Conservation (phyloP, 2,797 vertebrate genomes). For the Bradypodion ventrale region DNA sequence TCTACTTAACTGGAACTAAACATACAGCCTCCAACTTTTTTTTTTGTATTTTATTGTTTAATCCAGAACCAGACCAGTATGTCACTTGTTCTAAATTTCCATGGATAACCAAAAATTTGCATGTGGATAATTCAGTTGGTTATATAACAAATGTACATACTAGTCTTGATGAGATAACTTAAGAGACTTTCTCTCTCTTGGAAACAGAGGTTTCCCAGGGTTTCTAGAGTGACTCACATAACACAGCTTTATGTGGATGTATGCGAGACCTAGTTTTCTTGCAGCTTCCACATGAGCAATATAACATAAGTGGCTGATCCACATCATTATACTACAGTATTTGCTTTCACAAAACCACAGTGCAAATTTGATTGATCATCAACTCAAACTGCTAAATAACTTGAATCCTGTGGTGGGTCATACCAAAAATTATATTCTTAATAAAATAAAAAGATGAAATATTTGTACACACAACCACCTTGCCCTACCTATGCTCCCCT, state of each 20-base stretch:
- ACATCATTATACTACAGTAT: not conserved
- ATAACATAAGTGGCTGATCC: not conserved
- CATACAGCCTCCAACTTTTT: not conserved
- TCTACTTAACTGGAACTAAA: not conserved
- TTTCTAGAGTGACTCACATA: not conserved
- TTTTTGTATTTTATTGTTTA: not conserved
- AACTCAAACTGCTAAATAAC: not conserved
- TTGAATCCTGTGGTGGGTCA: not conserved
- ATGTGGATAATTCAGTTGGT: not conserved
- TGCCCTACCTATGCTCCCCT: conserved; percentile 1
- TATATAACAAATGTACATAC: not conserved
- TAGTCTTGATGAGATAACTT: not conserved
- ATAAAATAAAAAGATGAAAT: not conserved
- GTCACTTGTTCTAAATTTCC: not conserved
- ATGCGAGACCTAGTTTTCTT: not conserved
- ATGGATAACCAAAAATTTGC: not conserved
- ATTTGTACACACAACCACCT: not conserved
- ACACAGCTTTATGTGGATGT: not conserved
- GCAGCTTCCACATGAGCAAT: not conserved
- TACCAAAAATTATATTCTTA: not conserved
- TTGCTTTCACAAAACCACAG: not conserved
- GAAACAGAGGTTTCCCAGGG: not conserved
- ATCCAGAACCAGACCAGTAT: not conserved
- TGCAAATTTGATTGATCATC: not conserved
- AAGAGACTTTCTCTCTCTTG: not conserved